These are phyloP conservation scores for Pheucticus melanocephalus DNA, from an alignment of 2,113 vertebrate species.

Conservation along the genomic window DNA sequence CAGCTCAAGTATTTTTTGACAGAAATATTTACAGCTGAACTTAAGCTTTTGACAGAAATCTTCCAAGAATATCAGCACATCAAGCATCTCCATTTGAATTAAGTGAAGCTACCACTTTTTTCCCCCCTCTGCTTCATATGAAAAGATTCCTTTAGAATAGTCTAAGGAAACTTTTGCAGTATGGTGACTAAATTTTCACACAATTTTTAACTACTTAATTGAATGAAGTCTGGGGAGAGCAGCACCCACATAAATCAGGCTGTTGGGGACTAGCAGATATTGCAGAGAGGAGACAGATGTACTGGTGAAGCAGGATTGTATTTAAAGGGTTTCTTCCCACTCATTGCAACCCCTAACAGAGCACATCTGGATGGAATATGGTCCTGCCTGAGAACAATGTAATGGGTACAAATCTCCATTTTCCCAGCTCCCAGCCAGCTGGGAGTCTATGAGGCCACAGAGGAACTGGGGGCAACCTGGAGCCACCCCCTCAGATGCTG, in stretches of 20 bases:
- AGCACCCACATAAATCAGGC: background rate
- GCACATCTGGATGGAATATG: background rate
- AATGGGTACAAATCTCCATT: background rate
- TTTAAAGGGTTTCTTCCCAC: background rate
- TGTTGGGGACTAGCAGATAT: background rate
- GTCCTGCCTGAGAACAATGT: background rate
- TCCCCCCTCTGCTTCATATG: background rate
- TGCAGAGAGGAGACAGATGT: background rate
- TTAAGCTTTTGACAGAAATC: background rate
- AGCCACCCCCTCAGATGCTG: background rate
- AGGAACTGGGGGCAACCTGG: background rate
- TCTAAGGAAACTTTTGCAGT: background rate
- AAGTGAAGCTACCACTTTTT: background rate
- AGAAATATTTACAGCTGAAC: background rate
- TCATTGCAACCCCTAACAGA: background rate
- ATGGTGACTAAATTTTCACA: background rate
- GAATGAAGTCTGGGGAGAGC: background rate
- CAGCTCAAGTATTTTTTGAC: background rate
- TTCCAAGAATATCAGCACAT: background rate
- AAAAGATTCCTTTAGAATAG: background rate
- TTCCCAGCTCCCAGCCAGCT: background rate
- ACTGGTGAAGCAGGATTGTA: background rate
- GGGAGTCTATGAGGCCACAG: background rate
- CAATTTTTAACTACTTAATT: background rate
- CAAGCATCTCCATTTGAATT: background rate